Evolutionary conservation across 2,797 vertebrate genomes (phyloP).

Genomic region (Babyrousa celebensis): DNA sequence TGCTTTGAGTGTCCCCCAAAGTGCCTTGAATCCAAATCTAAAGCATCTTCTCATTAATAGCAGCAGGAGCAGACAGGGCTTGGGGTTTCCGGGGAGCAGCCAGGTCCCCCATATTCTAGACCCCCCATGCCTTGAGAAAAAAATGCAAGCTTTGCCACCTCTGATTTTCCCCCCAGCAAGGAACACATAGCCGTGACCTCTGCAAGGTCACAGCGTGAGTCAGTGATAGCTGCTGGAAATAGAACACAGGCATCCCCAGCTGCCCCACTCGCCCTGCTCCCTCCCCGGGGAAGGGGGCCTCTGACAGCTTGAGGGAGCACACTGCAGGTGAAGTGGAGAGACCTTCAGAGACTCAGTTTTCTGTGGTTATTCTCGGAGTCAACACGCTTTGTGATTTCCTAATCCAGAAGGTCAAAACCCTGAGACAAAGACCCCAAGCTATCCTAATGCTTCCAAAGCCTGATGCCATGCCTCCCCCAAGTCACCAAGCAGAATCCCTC

Average conservation of each 20-base stretch:
- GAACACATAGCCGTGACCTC: slow-evolving; percentile 78
- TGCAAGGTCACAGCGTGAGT: slow-evolving; percentile 83
- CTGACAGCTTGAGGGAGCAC: background rate
- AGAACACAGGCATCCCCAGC: slow-evolving; percentile 77
- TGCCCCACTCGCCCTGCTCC: background rate
- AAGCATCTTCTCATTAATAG: background rate
- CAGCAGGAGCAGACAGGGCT: background rate
- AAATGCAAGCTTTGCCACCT: slow-evolving; percentile 55
- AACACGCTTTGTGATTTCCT: background rate
- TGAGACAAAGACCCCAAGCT: background rate
- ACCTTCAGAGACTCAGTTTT: background rate
- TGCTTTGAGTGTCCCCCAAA: background rate
- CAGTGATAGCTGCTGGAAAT: slow-evolving; percentile 75
- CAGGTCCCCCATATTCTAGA: background rate
- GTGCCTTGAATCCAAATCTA: background rate
- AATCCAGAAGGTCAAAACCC: background rate
- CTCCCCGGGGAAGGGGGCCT: background rate
- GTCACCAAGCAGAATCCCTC: background rate
- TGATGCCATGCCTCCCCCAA: background rate
- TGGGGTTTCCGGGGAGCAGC: background rate
- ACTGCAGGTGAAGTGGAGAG: background rate
- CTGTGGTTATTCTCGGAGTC: background rate
- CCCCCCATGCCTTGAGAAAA: background rate
- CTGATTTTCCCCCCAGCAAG: slow-evolving; percentile 10
- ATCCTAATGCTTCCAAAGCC: background rate